Evolutionary conservation across 2,113 vertebrate species (phyloP).

Genomic region (Datnioides undecimradiatus): DNA sequence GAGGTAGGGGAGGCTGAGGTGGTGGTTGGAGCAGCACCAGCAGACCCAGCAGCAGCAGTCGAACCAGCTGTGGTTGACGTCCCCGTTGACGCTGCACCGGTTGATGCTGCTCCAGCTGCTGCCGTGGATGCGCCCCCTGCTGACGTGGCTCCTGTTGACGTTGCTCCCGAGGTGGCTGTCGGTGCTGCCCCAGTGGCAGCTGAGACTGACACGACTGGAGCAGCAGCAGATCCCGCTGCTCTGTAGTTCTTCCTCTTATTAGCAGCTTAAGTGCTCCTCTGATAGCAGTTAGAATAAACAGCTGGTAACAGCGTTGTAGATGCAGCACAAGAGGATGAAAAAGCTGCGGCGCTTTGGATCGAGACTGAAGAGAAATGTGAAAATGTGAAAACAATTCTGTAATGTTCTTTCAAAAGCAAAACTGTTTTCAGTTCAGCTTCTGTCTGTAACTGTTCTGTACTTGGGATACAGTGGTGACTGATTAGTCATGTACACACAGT

Average conservation of each 20-base stretch:
- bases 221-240: slow-evolving; percentile 22
- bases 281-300: neutral
- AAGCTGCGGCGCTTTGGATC: neutral
- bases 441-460: slow-evolving; percentile 9
- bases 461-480: neutral
- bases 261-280: neutral
- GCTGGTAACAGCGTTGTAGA: slow-evolving; percentile 8
- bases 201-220: slow-evolving; percentile 19
- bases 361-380: neutral
- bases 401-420: slow-evolving; percentile 9
- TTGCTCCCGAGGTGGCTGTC: slow-evolving; percentile 42
- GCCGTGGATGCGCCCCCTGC: slow-evolving; percentile 33
- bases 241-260: slow-evolving; percentile 37
- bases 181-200: slow-evolving; percentile 16
- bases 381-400: neutral
- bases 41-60: slow-evolving; percentile 37
- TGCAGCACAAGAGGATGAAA: neutral
- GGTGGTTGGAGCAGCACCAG: slow-evolving; percentile 54
- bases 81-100: slow-evolving; percentile 48
- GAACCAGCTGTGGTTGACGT: slow-evolving; percentile 58
- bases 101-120: slow-evolving; percentile 23
- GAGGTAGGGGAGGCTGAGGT: slow-evolving; percentile 76
- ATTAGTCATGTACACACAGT: neutral
- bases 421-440: slow-evolving; percentile 9
- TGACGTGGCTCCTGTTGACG: slow-evolving; percentile 20